Base-by-base conservation (phyloP, 2,113 vertebrate species). In the Apeltes quadracus region DNA sequence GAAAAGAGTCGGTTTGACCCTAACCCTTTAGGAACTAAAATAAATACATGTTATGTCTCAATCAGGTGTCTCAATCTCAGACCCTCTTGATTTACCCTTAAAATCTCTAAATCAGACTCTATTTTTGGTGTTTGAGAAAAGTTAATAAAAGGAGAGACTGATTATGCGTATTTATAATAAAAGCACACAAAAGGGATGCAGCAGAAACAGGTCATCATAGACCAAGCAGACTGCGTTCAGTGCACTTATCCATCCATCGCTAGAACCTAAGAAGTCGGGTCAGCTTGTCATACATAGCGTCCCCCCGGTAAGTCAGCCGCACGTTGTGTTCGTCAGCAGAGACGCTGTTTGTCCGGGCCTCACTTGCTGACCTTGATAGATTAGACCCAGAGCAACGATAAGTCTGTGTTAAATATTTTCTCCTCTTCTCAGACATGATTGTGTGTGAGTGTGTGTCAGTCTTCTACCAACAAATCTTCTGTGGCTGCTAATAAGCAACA, bases 341-440 rank as follows among this genome's bases (percentile, higher is more conserved):
- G 81, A 81, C 58, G 63, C 77, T 85, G 81, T 90, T 90, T 85
- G 89, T 84, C 87, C 75, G 72, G 89, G 87, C 87, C 91, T 90
- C 91, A 88, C 88, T 87, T 38, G 81, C 90, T 92, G 92, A 93
- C 93, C 93, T 93, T 93, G 91, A 90, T 92, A 93, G 91, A 94
- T 94, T 93, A 92, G 79, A 86, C 61, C 56, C 82, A 82, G 61
- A 85, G 81, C 86, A 83, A 85, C 78, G 88, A 92, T 93, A 90
- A 91, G 87, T 92, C 88, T 80, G 68, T 79, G 81, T 78, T 75
- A 90, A 88, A 90, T 79, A 88, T 63, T 89, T 85, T 92, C 82
- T 81, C 72, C 78, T 82, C 64, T 83, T 86, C 83, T 85, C 75
- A 84, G 82, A 86, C 77, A 86, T 81, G 79, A 85, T 84, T 83